Evolutionary conservation across 1,140 invertebrate genomes (phyloP), one percentile per base, ranked within the genome.

Genomic region (Dreissena polymorpha): DNA sequence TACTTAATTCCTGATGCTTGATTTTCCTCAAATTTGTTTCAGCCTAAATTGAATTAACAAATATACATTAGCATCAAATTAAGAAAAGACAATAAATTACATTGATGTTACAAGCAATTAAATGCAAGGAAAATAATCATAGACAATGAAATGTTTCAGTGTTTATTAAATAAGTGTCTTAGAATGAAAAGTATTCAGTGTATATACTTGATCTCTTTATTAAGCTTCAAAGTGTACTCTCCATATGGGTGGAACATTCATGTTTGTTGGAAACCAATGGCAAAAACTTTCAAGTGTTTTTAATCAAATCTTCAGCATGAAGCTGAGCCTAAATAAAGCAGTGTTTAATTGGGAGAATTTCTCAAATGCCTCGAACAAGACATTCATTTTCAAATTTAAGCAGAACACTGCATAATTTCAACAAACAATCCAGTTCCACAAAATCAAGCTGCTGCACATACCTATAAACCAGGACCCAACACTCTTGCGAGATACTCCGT

Each of bases 41-140:
- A 72, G 70, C 79, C 79, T 82, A 82, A 25, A 82, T 82, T 74
- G 67, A 82, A 82, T 74, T 82, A 57, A 82, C 53, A 78, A 57
- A 78, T 49, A 68, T 51, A 51, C 51, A 29, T 18, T 67, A 53
- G 50, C 49, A 65, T 77, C 57, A 25, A 75, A 25, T 55, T 25
- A 74, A 18, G 8, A 64, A 29, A 55, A 55, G 25, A 49, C n/a
- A 55, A 55, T 18, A 1, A 57, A 39, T 21, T 70, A 70, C 8
- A 39, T 39, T 39, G 39, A 39, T 39, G n/a, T 14, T 16, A 13
- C 21, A 6, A 25, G 39, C 18, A 49, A 18, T 49, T 49, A 29
- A 21, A 25, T 21, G 14, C 2, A 13, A 70, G 6, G 10, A 49
- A 29, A 29, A 10, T 70, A 0, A 70, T 49, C 39, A 70, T 49